Evolutionary conservation across 2,797 vertebrate genomes (phyloP), one percentile per base, ranked within the genome.

Genomic region (Margarornis squamiger): DNA sequence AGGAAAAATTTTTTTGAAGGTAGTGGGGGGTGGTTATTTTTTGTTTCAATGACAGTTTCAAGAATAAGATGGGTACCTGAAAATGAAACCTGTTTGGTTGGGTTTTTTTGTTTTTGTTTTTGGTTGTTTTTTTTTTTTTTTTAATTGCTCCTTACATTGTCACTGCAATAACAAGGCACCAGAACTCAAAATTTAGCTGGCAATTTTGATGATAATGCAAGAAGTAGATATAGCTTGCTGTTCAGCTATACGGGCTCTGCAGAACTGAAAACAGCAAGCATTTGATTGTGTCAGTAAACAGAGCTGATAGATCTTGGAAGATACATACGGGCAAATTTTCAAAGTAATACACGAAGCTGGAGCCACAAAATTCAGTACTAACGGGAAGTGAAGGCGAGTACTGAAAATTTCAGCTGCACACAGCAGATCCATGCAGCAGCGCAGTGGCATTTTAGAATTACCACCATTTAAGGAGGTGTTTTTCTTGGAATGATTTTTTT

Each of bases 171-270:
- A 93, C 66, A 92, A 93, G 82, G 34, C 90, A 92, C 92, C 32
- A 41, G 91, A 96, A 97, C 94, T 96, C 95, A 92, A 94, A 97
- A 94, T 59, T 75, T 92, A 91, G 66, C 80, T 76, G 80, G 90
- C 66, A 92, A 91, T 97, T 97, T 95, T 97, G 96, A 92, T 96
- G 96, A 92, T 89, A 66, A 87, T 93, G 91, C 87, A 92, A 81
- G 55, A 92, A 93, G 78, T 1, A 36, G 90, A 86, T 66, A 76
- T 52, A 82, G 87, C 95, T 97, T 94, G 92, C 94, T 96, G 89
- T 96, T 97, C 90, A 95, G 88, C 85, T 88, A 52, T 29, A 30
- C 7, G 4, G 67, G 67, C 52, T 96, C 93, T 92, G 88, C 93
- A 92, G 93, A 19, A 8, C 73, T 65, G 82, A 86, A 88, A 92